Evolutionary conservation across 2,888 invertebrate species (phyloP), one percentile per base, ranked within the genome.

Genomic region (Abrostola tripartita): DNA sequence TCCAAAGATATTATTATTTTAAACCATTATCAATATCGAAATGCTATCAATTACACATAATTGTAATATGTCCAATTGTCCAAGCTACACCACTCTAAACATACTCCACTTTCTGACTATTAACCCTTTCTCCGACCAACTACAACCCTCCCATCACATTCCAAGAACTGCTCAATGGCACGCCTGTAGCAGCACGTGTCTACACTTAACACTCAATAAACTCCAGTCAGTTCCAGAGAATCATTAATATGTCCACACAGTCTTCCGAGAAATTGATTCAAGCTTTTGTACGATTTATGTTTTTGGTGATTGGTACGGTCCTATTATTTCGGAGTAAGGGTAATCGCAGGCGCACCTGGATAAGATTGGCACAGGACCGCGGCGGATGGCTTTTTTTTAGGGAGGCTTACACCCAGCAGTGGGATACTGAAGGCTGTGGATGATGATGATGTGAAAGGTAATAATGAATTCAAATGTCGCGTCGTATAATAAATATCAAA

Each of bases 201-300:
- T 24, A 37, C 58, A 63, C 37, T 71, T 56, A 71, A 56, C 76
- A 71, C 76, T 24, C 67, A 71, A 74, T 67, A 71, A 76, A 59
- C 38, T 44, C 10, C 35, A 12, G 40, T 35, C 35, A 40, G 37
- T 66, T 64, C 56, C 51, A 52, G 14, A 42, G 56, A 64, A 61
- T 58, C 76, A 75, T 63, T 60, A 37, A 37, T 50, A 49, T 57
- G 59, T 59, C 53, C 51, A 36, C n/a, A 52, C 47, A 38, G 68
- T 53, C 11, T 71, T 70, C 57, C n/a, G 9, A 52, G 71, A 61
- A 71, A 49, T 51, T 36, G 37, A 57, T n/a, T 57, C 64, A 55
- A 53, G 42, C 52, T 14, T 10, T 41, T 11, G 12, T 14, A 12
- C 24, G 44, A 52, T 44, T 55, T 35, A 12, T 41, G 37, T 37